Evolutionary conservation across 2,113 vertebrate species (phyloP).

Genomic region (Sinocyclocheilus grahami): DNA sequence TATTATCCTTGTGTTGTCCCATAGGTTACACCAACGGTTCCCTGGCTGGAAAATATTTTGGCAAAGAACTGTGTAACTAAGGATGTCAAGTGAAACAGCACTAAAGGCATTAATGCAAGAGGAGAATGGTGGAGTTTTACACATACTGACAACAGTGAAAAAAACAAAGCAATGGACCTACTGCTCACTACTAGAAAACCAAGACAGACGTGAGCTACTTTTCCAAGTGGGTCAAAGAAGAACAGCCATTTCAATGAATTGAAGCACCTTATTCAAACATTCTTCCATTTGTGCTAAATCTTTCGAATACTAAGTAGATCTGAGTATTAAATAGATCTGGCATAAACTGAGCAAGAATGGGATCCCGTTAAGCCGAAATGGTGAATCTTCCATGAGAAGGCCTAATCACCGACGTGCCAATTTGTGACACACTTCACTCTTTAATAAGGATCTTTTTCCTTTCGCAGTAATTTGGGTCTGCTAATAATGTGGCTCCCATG

Average conservation of each 20-base stretch:
- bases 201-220: not conserved
- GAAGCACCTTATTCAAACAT: conserved; percentile 15
- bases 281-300: not conserved
- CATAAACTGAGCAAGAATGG: not conserved
- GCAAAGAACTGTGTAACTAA: conserved; percentile 72
- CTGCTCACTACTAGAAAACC: conserved; percentile 11
- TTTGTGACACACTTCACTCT: conserved; percentile 72
- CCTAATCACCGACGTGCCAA: conserved; percentile 15
- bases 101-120: conserved; percentile 29
- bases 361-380: not conserved
- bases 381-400: not conserved
- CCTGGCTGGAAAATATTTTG: conserved; percentile 68
- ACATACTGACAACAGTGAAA: conserved; percentile 12
- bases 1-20: conserved; percentile 30
- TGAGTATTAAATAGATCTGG: not conserved
- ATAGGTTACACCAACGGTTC: conserved; percentile 57
- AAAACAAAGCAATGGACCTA: conserved; percentile 36
- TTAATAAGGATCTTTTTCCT: conserved; percentile 66
- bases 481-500: conserved; percentile 72
- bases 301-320: not conserved
- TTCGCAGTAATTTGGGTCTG: conserved; percentile 75
- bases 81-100: conserved; percentile 51
- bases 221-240: conserved; percentile 47
- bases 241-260: not conserved
- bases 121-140: conserved; percentile 24